Conservation (phyloP, 2,797 vertebrate genomes). For the Tapirus indicus region DNA sequence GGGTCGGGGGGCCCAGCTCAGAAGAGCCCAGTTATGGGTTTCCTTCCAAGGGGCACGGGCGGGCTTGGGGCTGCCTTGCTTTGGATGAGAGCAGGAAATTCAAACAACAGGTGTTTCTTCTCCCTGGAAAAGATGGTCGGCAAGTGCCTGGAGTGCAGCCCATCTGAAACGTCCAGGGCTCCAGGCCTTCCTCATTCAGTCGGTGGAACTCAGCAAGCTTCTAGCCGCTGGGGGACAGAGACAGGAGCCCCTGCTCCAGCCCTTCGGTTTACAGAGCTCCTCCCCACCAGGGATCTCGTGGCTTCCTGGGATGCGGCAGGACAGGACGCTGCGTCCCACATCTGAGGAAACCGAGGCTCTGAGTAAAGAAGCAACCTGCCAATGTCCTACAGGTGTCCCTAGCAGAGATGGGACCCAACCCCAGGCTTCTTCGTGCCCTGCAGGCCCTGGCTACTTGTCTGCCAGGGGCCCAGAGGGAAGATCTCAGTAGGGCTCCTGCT, state of each 20-base stretch:
- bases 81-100: neutral
- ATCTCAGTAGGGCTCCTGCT: neutral
- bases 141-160: neutral
- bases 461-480: neutral
- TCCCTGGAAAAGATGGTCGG: neutral
- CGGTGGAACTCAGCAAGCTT: neutral
- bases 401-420: neutral
- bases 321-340: fast-evolving
- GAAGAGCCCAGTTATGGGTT: neutral
- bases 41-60: neutral
- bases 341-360: neutral
- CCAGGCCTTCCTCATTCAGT: neutral
- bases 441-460: neutral
- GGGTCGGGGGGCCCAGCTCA: fast-evolving
- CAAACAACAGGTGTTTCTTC: neutral
- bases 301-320: neutral
- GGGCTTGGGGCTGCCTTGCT: neutral
- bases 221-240: neutral
- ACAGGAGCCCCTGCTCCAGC: too few species aligned
- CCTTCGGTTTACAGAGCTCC: neutral
- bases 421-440: neutral
- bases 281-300: neutral
- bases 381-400: neutral
- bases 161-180: neutral
- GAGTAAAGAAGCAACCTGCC: neutral